Evolutionary conservation across 2,797 vertebrate species (phyloP), one percentile per base, ranked within the genome.

Genomic region (Spondyliosoma cantharus): DNA sequence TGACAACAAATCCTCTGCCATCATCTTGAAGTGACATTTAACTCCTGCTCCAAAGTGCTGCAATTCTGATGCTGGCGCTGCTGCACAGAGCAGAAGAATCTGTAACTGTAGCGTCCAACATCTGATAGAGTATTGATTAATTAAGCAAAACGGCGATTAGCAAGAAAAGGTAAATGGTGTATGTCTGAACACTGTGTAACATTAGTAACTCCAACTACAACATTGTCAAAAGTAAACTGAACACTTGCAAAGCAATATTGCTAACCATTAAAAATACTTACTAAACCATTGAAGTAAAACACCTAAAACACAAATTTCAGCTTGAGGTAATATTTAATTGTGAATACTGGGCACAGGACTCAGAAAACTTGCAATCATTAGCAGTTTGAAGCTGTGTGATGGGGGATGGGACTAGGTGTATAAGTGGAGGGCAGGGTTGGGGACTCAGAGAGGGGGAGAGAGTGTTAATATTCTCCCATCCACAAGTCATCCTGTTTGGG

Each of bases 401-500:
- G 53, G 53, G 46, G 68, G 63, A 19, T 50, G 50, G 70, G 62
- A 63, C 48, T 50, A 70, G 66, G 53, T 85, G 48, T 70, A 59
- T 75, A 67, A 87, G 76, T 65, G 43, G 65, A 69, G 32, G 42
- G 71, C 54, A 76, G 56, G 32, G 43, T 50, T 61, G 24, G 74
- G 63, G 72, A 71, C 45, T 72, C 46, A 57, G 53, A 78, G 65
- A 59, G 32, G 32, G 69, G 19, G 65, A 53, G 80, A 43, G 45
- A 42, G 70, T 13, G 11, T 85, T 89, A 88, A 89, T 89, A 91
- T 89, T 92, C 90, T 77, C 74, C 84, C 81, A 87, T 95, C 93
- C 93, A 82, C 94, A 95, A 96, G 95, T 95, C 96, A 95, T 93
- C 93, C 95, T 90, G 90, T 93, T 93, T 92, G 94, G 92, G 84